Evolutionary conservation across 2,113 vertebrate genomes (phyloP).

Genomic region (Dendrocopos noguchii): DNA sequence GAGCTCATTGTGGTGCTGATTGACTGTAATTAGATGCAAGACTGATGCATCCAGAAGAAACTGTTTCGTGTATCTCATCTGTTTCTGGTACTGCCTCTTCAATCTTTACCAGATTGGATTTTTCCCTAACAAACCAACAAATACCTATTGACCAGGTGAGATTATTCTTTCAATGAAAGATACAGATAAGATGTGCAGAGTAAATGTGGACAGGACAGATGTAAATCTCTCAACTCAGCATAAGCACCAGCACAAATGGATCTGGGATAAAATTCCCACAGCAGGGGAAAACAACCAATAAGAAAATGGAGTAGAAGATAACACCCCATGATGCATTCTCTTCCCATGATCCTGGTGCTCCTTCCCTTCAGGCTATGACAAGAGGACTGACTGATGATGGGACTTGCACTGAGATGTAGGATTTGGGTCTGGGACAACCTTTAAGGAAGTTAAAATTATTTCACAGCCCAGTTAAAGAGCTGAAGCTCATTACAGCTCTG

Average conservation of each 20-base stretch:
- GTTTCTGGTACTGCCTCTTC: background rate
- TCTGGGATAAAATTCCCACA: background rate
- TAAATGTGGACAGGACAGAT: background rate
- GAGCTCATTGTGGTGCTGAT: background rate
- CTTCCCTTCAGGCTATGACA: fast-evolving
- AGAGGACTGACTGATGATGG: background rate
- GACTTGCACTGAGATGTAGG: background rate
- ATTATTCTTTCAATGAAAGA: background rate
- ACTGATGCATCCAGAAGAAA: background rate
- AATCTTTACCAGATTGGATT: background rate
- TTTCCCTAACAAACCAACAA: background rate
- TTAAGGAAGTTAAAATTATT: background rate
- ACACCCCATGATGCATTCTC: background rate
- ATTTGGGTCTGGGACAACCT: background rate
- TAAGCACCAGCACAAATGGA: background rate
- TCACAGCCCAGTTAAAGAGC: background rate
- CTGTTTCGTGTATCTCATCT: background rate
- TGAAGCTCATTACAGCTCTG: background rate
- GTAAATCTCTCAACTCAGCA: background rate
- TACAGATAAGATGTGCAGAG: background rate
- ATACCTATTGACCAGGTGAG: background rate
- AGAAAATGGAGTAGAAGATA: background rate
- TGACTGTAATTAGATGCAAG: background rate
- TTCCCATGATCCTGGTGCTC: background rate
- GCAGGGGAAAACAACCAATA: background rate